Evolutionary conservation across 2,113 vertebrate genomes (phyloP).

Genomic region (Neogobius melanostomus): DNA sequence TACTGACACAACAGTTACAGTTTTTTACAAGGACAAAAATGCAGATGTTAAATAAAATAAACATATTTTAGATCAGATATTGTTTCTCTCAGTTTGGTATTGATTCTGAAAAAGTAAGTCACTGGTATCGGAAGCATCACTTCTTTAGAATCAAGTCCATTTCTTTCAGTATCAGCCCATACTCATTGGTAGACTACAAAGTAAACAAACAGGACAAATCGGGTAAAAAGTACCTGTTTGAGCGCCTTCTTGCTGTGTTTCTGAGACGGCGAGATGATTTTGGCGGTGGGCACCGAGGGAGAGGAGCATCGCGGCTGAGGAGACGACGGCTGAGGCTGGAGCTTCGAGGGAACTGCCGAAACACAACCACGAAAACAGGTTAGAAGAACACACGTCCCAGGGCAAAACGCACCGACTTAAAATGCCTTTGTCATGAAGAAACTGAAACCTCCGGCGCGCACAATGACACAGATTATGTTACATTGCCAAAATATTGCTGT

Average conservation of each 20-base stretch:
- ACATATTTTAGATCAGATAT: no score
- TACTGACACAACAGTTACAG: no score
- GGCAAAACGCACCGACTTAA: constrained; percentile 29
- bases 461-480: constrained; percentile 50
- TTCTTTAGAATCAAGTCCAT: no score
- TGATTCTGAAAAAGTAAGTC: no score
- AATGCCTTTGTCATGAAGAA: constrained; percentile 56
- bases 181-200: no score
- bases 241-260: constrained; percentile 98
- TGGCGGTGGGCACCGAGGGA: constrained; percentile 85
- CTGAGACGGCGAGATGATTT: constrained; percentile 96
- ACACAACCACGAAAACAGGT: constrained; percentile 34
- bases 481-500: constrained; percentile 27
- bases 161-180: no score
- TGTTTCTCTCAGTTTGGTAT: no score
- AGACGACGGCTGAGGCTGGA: constrained; percentile 87
- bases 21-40: no score
- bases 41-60: no score
- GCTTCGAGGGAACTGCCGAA: constrained; percentile 84
- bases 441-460: constrained; percentile 50
- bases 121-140: no score
- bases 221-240: constrained; percentile 84
- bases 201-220: neutral
- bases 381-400: constrained; percentile 52
- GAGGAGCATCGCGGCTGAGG: constrained; percentile 90